Percentiles rank a stretch among this genome's conserved stretches.
Conservation (phyloP, 2,888 invertebrate species). For the Caenorhabditis sinica region DNA sequence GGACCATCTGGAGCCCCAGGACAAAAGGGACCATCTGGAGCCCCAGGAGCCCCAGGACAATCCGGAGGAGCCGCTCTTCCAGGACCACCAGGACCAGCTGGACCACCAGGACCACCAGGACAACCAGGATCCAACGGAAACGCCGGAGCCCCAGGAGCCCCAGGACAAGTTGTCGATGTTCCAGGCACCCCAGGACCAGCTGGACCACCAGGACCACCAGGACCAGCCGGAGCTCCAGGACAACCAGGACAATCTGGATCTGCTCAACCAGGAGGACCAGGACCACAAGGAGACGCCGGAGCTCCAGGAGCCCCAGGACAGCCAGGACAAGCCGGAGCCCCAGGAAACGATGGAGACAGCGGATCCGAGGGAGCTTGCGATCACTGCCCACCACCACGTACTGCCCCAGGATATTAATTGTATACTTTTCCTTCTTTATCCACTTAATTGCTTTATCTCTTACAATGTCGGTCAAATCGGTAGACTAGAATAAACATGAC, state of each 20-base stretch:
- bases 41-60: conserved; percentile 67
- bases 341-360: conserved; percentile 65
- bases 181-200: conserved; percentile 71
- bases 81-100: conserved; percentile 72
- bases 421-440: conserved; percentile 8
- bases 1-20: conserved; percentile 72
- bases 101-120: conserved; percentile 75
- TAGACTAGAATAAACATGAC: conserved; percentile 50
- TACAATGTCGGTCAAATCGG: conserved; percentile 35
- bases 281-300: conserved; percentile 68
- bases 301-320: conserved; percentile 71
- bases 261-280: conserved; percentile 65
- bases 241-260: conserved; percentile 67
- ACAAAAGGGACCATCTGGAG: conserved; percentile 71
- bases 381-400: conserved; percentile 73
- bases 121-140: conserved; percentile 65
- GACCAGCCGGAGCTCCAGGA: conserved; percentile 70
- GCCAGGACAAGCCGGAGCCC: conserved; percentile 66
- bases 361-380: conserved; percentile 72
- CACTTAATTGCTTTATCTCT: conserved; percentile 51
- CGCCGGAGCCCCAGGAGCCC: conserved; percentile 69
- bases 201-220: conserved; percentile 70
- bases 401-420: conserved; percentile 70
- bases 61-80: conserved; percentile 60
- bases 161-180: conserved; percentile 71